Evolutionary conservation across 1,140 invertebrate species (phyloP).

Genomic region (Agrilus planipennis): DNA sequence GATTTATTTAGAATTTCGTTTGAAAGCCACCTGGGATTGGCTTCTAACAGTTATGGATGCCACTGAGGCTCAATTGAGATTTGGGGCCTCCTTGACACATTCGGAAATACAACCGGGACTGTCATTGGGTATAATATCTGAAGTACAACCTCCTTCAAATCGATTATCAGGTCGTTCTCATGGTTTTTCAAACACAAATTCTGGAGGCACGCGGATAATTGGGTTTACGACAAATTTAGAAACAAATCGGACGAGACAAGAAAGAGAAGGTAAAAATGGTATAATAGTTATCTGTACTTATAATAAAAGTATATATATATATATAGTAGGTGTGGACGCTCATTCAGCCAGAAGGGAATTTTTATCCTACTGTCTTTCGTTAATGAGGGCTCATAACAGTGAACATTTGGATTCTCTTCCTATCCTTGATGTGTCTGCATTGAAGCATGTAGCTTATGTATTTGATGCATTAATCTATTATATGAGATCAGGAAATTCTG

Average conservation of each 20-base stretch:
- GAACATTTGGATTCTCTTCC: slow-evolving; percentile 94
- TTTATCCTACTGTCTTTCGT: slow-evolving; percentile 86
- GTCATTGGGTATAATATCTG: slow-evolving; percentile 3
- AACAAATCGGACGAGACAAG: slow-evolving; percentile 21
- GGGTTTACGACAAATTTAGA: slow-evolving; percentile 34
- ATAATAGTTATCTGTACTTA: background rate
- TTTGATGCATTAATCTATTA: slow-evolving; percentile 95
- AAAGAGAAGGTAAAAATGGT: slow-evolving; percentile 26
- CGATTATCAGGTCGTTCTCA: slow-evolving; percentile 10
- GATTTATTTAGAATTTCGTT: slow-evolving; percentile 71
- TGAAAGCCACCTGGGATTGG: slow-evolving; percentile 97
- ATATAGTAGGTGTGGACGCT: slow-evolving; percentile 41
- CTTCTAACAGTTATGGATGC: slow-evolving; percentile 94
- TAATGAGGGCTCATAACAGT: slow-evolving; percentile 90
- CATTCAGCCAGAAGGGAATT: slow-evolving; percentile 79
- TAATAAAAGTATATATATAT: background rate
- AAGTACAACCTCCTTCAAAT: slow-evolving; percentile 10
- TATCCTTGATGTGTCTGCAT: slow-evolving; percentile 83
- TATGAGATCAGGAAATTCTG: slow-evolving; percentile 65
- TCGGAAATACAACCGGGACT: slow-evolving; percentile 30
- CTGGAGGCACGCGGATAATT: slow-evolving; percentile 34
- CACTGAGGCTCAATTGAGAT: slow-evolving; percentile 92
- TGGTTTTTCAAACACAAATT: slow-evolving; percentile 14
- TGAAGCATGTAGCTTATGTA: slow-evolving; percentile 92
- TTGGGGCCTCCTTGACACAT: slow-evolving; percentile 83